A percentile compares a stretch with the other conserved stretches of the same genome.
Conservation (phyloP, 2,888 invertebrate genomes). For the Polyploca ridens region DNA sequence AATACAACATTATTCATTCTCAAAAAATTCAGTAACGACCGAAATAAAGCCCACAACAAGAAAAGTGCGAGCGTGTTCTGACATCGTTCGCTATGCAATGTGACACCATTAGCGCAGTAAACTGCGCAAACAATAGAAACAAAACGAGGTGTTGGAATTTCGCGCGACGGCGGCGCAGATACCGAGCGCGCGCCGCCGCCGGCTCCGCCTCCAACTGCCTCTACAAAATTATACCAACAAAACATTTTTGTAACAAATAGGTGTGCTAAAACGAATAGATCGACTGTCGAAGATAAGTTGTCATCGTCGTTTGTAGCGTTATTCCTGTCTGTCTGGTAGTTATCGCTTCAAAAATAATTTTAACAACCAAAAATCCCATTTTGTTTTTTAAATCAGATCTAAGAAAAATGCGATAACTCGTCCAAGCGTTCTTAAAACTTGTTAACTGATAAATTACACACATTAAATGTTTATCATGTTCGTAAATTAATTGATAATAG, state of each 20-base stretch:
- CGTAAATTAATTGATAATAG: slow-evolving; percentile 5
- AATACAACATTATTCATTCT: slow-evolving; percentile 25
- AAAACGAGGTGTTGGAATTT: slow-evolving; percentile 69
- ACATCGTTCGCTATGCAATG: slow-evolving; percentile 74
- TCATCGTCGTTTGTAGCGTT: slow-evolving; percentile 12
- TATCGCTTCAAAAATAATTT: slow-evolving; percentile 3
- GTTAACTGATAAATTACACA: not conserved
- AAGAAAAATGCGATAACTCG: not conserved
- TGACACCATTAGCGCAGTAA: slow-evolving; percentile 76
- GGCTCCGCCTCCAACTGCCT: slow-evolving; percentile 12
- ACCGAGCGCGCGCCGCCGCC: slow-evolving; percentile 40
- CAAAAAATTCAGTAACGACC: slow-evolving; percentile 52
- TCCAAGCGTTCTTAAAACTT: not conserved
- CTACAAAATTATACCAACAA: slow-evolving; percentile 7
- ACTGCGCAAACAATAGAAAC: slow-evolving; percentile 65
- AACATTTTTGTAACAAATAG: slow-evolving; percentile 8
- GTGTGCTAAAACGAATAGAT: slow-evolving; percentile 8
- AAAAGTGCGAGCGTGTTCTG: slow-evolving; percentile 54
- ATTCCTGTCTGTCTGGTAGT: slow-evolving; percentile 8
- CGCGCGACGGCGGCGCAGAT: slow-evolving; percentile 49
- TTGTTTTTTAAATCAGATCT: not conserved
- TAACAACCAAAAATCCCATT: not conserved
- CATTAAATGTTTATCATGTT: not conserved
- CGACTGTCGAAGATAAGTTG: slow-evolving; percentile 11
- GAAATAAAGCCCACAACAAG: slow-evolving; percentile 63